phyloP scores from a whole-genome alignment of 2,797 vertebrate species.

The Acrossocheilus fasciatus region DNA sequence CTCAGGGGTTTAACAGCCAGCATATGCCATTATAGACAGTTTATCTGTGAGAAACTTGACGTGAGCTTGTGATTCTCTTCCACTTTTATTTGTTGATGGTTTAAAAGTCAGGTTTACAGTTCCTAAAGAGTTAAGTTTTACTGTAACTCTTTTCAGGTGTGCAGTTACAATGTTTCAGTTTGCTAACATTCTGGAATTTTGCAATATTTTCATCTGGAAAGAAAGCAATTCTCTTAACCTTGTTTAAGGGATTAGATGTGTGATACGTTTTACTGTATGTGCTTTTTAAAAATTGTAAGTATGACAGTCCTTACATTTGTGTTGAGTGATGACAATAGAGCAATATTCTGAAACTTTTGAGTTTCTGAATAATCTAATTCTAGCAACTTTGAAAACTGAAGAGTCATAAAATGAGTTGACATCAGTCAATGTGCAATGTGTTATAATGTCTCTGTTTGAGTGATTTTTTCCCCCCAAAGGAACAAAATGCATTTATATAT shows the following conservation, averaged over 20 bases:
- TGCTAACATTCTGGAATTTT: constrained; percentile 1
- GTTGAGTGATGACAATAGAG: background rate
- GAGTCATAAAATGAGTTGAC: background rate
- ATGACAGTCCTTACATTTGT: constrained; percentile 13
- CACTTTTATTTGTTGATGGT: constrained; percentile 28
- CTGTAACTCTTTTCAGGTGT: constrained; percentile 14
- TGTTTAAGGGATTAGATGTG: background rate
- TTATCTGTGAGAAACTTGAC: constrained; percentile 25
- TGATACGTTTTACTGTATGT: background rate
- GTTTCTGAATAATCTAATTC: background rate
- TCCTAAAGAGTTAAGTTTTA: constrained; percentile 10
- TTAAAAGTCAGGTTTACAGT: constrained; percentile 33
- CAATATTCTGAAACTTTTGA: background rate
- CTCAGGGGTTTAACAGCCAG: constrained; percentile 54
- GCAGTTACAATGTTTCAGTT: background rate
- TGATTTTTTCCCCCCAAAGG: background rate
- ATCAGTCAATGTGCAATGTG: background rate
- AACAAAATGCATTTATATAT: constrained; percentile 15
- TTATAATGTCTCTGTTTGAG: constrained; percentile 3
- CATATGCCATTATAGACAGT: constrained; percentile 16
- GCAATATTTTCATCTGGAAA: constrained; percentile 20
- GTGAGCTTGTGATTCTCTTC: constrained; percentile 38
- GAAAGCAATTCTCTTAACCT: constrained; percentile 7
- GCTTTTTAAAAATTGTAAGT: background rate
- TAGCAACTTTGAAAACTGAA: constrained; percentile 3